Base-by-base conservation (phyloP, 2,113 vertebrate species). In the Astur gentilis region DNA sequence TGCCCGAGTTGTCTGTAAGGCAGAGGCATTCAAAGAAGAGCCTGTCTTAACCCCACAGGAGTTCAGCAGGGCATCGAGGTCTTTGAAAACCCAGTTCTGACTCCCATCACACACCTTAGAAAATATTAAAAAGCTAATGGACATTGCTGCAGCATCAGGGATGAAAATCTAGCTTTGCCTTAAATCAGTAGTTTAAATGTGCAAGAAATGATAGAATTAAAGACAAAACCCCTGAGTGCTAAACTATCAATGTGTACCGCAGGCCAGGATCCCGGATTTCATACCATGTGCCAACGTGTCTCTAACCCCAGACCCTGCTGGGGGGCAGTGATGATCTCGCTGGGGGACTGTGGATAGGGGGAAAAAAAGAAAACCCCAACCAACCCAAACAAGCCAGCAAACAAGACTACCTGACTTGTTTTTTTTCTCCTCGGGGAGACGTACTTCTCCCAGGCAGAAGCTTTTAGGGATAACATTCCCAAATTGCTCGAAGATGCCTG, bases 401-500 rank as follows among this genome's bases (percentile, higher is more conserved):
- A 71, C 42, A 85, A 29, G n/a, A 38, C 52, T 32, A 61, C 66
- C 58, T 67, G 40, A 16, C 77, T 95, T 76, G 34, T 15, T 64
- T 79, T 57, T 79, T 40, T 36, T 36, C 9, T 2, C 58, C 79
- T 88, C 4, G 2, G 77, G 81, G 44, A 72, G 19, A 52, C 23
- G n/a, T 9, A 57, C 31, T 73, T 66, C 67, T 89, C 60, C 20
- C 19, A 81, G 64, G 77, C 81, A 96, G 45, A 67, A 87, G 90
- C 70, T 91, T 93, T 94, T 76, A 85, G 66, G 95, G 84, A 55
- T 40, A 95, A 83, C 66, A 61, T 45, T 72, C 91, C 95, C 78
- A 85, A 85, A 96, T 80, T 62, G 65, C 71, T 93, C 0, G 0
- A 65, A 87, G 81, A 76, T 38, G 87, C 94, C 73, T 89, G 91